Conservation (phyloP, 2,888 invertebrate genomes). For the Apamea anceps region DNA sequence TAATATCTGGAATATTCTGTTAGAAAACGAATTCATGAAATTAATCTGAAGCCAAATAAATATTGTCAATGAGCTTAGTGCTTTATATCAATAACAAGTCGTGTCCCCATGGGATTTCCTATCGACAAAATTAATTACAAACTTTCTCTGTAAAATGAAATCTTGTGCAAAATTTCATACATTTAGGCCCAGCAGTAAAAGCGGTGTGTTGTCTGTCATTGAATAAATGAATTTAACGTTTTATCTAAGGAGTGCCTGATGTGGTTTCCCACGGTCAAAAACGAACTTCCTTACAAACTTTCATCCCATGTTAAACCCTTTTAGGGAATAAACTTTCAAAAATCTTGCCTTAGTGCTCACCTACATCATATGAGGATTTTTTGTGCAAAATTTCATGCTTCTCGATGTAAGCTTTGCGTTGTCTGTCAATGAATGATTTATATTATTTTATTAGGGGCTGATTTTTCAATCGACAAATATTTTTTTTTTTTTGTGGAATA, state of each 20-base stretch:
- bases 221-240: not conserved
- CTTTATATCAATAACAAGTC: not conserved
- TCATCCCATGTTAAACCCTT: too few relatives aligned
- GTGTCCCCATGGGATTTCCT: not conserved
- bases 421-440: not conserved
- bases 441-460: too few relatives aligned
- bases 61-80: not conserved
- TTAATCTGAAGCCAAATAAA: constrained; percentile 4
- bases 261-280: not conserved
- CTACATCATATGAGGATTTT: not conserved
- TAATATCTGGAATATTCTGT: not conserved
- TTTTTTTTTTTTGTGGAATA: too few relatives aligned
- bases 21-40: not conserved
- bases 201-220: not conserved
- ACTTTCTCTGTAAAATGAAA: not conserved
- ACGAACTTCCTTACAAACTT: not conserved
- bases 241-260: not conserved
- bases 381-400: not conserved
- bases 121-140: not conserved
- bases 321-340: not conserved
- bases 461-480: too few relatives aligned
- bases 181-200: not conserved
- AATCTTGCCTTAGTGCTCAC: not conserved
- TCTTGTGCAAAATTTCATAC: not conserved
- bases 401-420: not conserved